These are phyloP conservation scores for Tiaroga cobitis DNA, from an alignment of 2,797 vertebrate genomes.

Conservation along the genomic window DNA sequence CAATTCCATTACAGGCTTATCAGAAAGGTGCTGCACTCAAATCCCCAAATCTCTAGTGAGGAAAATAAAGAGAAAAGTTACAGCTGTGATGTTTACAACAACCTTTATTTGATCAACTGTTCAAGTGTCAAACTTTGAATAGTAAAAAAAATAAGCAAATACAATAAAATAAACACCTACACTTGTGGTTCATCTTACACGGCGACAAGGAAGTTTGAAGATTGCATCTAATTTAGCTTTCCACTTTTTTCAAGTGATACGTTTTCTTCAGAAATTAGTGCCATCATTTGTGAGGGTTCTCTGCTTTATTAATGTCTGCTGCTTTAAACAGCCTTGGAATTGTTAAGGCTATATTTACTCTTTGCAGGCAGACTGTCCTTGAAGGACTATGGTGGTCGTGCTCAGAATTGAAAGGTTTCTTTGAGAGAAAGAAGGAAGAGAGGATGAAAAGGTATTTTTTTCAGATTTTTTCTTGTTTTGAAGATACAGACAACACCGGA, in stretches of 20 bases:
- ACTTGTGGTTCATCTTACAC: neutral
- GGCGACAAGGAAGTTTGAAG: neutral
- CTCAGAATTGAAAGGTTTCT: constrained; percentile 44
- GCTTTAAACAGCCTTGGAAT: constrained; percentile 44
- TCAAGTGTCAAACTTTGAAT: constrained; percentile 1
- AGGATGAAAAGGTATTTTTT: constrained; percentile 15
- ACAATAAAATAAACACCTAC: neutral
- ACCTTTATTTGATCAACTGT: constrained; percentile 7
- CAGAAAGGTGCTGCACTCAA: constrained; percentile 35
- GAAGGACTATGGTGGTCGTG: constrained; percentile 48
- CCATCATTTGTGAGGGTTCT: constrained; percentile 29
- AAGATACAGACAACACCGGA: neutral
- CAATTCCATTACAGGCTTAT: constrained; percentile 41
- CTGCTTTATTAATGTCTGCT: constrained; percentile 20
- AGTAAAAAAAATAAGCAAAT: too few species aligned
- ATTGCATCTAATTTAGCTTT: neutral
- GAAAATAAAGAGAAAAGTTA: constrained; percentile 27
- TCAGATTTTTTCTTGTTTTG: neutral
- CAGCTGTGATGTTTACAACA: constrained; percentile 24
- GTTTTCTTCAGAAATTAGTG: constrained; percentile 26
- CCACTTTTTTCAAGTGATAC: neutral
- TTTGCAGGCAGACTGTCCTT: constrained; percentile 49
- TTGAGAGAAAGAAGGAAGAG: neutral
- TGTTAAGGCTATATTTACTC: constrained; percentile 59
- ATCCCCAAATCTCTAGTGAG: constrained; percentile 38